phyloP scores from a whole-genome alignment of 2,797 vertebrate species.

The Brachyalestes nurse region DNA sequence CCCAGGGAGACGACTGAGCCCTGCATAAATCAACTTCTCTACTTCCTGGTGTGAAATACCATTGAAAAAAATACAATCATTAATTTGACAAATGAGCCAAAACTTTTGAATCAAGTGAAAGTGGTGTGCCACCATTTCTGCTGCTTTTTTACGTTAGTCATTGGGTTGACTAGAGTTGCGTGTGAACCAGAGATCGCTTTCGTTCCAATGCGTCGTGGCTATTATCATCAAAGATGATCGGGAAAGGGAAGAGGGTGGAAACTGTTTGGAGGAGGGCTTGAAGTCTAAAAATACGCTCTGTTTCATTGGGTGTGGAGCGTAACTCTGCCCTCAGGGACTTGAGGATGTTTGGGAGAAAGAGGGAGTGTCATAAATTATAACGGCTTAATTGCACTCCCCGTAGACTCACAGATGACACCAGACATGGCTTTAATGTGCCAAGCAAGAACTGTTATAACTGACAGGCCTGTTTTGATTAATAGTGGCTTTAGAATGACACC shows the following conservation, averaged over 20 bases:
- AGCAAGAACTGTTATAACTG: not conserved
- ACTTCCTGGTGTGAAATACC: too few relatives aligned
- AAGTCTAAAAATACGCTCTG: constrained; percentile 48
- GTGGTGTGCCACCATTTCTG: not conserved
- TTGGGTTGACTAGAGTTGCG: constrained; percentile 19
- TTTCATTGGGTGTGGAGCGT: constrained; percentile 46
- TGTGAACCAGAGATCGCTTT: constrained; percentile 45
- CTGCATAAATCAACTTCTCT: too few relatives aligned
- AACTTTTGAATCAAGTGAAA: not conserved
- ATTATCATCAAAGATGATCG: constrained; percentile 69
- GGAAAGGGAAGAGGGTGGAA: constrained; percentile 45
- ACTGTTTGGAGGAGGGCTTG: constrained; percentile 39
- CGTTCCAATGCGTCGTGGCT: constrained; percentile 27
- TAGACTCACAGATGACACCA: constrained; percentile 8
- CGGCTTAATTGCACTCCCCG: constrained; percentile 18
- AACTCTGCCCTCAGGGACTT: constrained; percentile 25
- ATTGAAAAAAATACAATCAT: not conserved
- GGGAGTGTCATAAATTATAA: constrained; percentile 36
- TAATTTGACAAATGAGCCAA: not conserved
- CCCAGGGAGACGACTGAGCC: too few relatives aligned
- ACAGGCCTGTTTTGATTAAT: not conserved
- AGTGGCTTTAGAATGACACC: not conserved
- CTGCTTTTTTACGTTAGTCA: constrained; percentile 10
- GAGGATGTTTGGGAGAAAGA: constrained; percentile 36
- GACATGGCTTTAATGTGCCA: not conserved